Evolutionary conservation across 1,140 invertebrate genomes (phyloP).

Genomic region (Limonius californicus): DNA sequence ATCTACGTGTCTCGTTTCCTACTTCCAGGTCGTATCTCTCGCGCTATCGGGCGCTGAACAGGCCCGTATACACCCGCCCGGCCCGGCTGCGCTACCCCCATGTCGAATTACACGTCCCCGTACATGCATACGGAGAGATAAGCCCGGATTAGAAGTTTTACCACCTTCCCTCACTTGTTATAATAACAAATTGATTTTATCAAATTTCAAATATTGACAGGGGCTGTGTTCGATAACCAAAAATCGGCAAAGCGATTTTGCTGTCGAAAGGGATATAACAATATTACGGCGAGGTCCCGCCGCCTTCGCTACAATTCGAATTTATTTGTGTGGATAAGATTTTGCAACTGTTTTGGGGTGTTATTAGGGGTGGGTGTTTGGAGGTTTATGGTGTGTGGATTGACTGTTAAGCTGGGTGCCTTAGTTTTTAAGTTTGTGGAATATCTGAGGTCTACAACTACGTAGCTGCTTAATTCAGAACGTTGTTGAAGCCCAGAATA

Average conservation of each 20-base stretch:
- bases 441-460: too few species aligned
- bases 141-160: conserved; percentile 9
- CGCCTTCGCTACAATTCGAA: too few species aligned
- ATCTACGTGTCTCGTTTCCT: conserved; percentile 44
- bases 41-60: conserved; percentile 37
- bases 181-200: conserved; percentile 12
- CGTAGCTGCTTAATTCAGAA: too few species aligned
- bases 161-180: conserved; percentile 1
- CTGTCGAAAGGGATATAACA: too few species aligned
- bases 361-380: too few species aligned
- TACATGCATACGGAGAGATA: conserved; percentile 5
- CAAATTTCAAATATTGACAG: not conserved
- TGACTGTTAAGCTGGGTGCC: too few species aligned
- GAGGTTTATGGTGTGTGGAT: too few species aligned
- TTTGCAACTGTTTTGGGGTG: too few species aligned
- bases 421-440: too few species aligned
- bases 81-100: conserved; percentile 2
- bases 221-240: not conserved
- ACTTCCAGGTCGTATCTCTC: conserved; percentile 42
- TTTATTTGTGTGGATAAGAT: too few species aligned
- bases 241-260: not conserved
- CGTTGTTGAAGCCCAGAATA: too few species aligned
- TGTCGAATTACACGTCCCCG: conserved; percentile 2
- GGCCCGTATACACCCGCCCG: conserved; percentile 31
- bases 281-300: too few species aligned